Evolutionary conservation across 2,888 invertebrate species (phyloP), one percentile per base, ranked within the genome.

Genomic region (Drosophila phalerata): DNA sequence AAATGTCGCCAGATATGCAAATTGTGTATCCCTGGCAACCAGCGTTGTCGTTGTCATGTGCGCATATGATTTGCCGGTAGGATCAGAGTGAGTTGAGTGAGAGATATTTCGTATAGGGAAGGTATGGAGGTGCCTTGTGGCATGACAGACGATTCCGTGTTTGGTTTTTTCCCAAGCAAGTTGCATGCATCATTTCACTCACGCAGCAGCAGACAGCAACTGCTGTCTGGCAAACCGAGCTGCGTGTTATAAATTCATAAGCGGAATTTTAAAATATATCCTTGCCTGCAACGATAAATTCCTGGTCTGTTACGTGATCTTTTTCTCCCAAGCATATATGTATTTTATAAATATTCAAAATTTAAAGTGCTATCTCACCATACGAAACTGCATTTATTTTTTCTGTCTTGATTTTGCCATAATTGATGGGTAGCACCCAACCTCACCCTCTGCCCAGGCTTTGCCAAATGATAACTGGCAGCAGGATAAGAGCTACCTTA

Each of bases 221-320:
- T 53, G 17, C 57, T 60, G 58, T 56, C 60, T 62, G 38, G 37
- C n/a, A 13, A 32, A 8, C 34, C 19, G 22, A 55, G 56, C 63
- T 51, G 51, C 55, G 65, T 77, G 74, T 81, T 67, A 79, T 81
- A 81, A 81, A 81, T 81, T 81, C 81, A 79, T 74, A 79, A 77
- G 81, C 68, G 72, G 74, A 79, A 79, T 81, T 81, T 72, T 65
- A 77, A 80, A 81, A 81, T 69, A 57, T 43, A 43, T 56, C 57
- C 32, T 42, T 52, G 49, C 62, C 56, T 48, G 56, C 63, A 57
- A 68, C 55, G 61, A 80, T 78, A 81, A 80, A 78, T 80, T 76
- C 70, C 48, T 43, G 49, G 32, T 42, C 53, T 22, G 67, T 67
- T 78, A 80, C 79, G 79, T 80, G 79, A 80, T 81, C 51, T 75